Base-by-base conservation (phyloP, 2,888 invertebrate species). In the Venustoraphidia nigricollis region DNA sequence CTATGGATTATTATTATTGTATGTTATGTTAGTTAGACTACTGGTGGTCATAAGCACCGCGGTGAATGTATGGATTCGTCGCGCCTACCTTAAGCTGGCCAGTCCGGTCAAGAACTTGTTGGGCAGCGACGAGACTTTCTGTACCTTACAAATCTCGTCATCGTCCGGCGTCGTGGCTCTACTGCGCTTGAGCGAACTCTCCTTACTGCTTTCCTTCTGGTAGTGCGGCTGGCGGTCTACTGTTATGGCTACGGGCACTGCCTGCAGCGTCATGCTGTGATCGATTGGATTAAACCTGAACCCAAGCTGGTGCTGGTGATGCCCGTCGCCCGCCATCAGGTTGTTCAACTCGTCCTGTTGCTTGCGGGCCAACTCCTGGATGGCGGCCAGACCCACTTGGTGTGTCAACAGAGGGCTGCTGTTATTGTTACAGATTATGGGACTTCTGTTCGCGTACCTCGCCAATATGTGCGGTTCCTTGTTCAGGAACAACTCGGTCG, bases 311-410 rank as follows among this genome's bases (percentile, higher is more conserved):
- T 45, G 45, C 35, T 45, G 38, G 36, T 46, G 46, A 13, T 56
- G 44, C 57, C 60, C 50, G 54, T 58, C 48, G 9, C 54, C 53
- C 10, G 54, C 55, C 60, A 61, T 53, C 58, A 61, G 53, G 56
- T 61, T 56, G 56, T 60, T 58, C 54, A 61, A 55, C 49, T 70
- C 68, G 56, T 79, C 76, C 57, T 73, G 73, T 57, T 76, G 76
- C 45, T 58, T 58, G 42, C 77, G 69, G 46, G 82, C 83, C 53
- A 85, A 74, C 60, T 84, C 83, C 59, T 84, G 81, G 57, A 86
- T 82, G 56, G 84, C 84, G 44, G 84, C 85, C 60, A 85, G 67
- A 34, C 85, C 85, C 54, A 85, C 84, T 52, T 83, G 81, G 66
- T 82, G 83, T 50, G 51, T 50, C 45, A 50, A 40, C 47, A 72